Conservation (phyloP, 2,797 vertebrate species). For the Sebastes matsubarae region DNA sequence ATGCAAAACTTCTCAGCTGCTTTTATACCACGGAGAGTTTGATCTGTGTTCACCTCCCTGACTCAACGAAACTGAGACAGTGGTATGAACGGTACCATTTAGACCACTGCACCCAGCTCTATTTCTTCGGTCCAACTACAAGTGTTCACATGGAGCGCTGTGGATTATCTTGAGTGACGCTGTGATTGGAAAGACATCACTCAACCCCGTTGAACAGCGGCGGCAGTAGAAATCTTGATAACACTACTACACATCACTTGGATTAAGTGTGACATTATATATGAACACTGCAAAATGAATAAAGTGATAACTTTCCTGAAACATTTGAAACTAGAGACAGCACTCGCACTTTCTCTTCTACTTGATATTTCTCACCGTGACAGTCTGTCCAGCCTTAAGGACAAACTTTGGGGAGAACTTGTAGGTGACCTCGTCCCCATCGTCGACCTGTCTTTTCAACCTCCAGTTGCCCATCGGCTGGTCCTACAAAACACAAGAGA, state of each 20-base stretch:
- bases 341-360: neutral
- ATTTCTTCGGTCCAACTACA: neutral
- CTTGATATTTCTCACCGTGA: conserved; percentile 85
- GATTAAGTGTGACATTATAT: neutral
- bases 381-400: conserved; percentile 92
- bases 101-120: neutral
- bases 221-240: too few species aligned
- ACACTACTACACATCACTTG: neutral
- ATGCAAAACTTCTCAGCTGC: neutral
- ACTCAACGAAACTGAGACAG: neutral
- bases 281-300: neutral
- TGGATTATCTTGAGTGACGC: neutral
- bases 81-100: neutral
- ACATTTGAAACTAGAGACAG: neutral
- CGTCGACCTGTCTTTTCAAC: conserved; percentile 89
- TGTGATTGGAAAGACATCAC: neutral
- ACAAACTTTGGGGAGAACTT: conserved; percentile 97
- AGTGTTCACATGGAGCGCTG: neutral
- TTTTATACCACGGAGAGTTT: neutral
- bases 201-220: neutral
- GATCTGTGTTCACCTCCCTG: neutral
- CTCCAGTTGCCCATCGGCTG: conserved; percentile 95
- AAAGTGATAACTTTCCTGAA: neutral
- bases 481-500: conserved; percentile 80
- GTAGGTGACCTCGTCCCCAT: conserved; percentile 89